Base-by-base conservation (phyloP, 2,888 invertebrate species). In the Schizotus pectinicornis region DNA sequence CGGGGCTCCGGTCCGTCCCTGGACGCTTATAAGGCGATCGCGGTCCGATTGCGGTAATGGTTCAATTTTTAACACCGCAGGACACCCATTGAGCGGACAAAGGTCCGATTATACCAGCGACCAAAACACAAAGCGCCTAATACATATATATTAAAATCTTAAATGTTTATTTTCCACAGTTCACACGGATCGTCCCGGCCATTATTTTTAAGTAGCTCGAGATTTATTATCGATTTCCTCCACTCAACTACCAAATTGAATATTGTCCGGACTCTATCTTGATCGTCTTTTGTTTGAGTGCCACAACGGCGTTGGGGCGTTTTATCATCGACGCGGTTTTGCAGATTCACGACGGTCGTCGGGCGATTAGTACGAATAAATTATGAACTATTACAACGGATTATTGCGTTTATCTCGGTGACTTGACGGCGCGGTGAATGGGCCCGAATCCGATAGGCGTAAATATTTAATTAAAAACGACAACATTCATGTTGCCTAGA, bases 21-120 rank as follows among this genome's bases (percentile, higher is more conserved):
- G 22, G 22, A 5, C 22, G 22, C 22, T 22, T 5, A 22, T 22
- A 22, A 53, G 51, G 63, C 63, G 75, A 76, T 74, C 71, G 59
- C 64, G 67, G 64, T 63, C 70, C 67, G 77, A 78, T 78, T 76
- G 77, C 74, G 70, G 75, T 79, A 80, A 80, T 79, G 76, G 78
- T 78, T 78, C 77, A 79, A 80, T 80, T 79, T 80, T 79, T 79
- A 78, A 78, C 80, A 71, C 80, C 64, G 75, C 80, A 70, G 78
- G 79, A 77, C 72, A 73, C 75, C 80, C 77, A 79, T 80, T 79
- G 75, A 79, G 68, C 70, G 73, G 75, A 78, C 78, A 78, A 78
- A 74, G 74, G 71, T 73, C 74, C 72, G 74, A 77, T 78, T 78
- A 78, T 76, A 67, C 64, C 64, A 65, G 61, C 60, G 69, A 72